Base-by-base conservation (phyloP, 2,888 invertebrate species). In the Aporophyla lueneburgensis region DNA sequence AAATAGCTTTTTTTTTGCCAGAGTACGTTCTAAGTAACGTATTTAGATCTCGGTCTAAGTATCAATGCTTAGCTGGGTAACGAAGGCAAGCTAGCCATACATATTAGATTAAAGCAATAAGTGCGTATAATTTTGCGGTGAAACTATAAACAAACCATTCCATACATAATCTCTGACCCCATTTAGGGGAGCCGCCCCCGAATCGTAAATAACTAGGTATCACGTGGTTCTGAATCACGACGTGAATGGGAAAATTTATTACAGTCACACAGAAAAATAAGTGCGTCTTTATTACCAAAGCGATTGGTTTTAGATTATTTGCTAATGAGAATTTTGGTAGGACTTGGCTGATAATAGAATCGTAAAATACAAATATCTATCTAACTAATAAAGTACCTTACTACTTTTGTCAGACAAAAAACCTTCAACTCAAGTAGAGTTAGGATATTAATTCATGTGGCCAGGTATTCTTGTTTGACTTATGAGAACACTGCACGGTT, bases 151-250 rank as follows among this genome's bases (percentile, higher is more conserved):
- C 84, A 85, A 87, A 89, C 82, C 86, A 86, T 89, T 88, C 86
- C 86, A 87, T 86, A 88, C 88, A 90, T 90, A 91, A 91, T 91
- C 89, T 88, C 87, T 90, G 89, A 90, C 90, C 91, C 70, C 78
- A 87, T 90, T 88, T 89, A 86, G 84, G 86, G 58, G 78, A 83
- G 79, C 78, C 78, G 81, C 77, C 78, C 85, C 85, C 77, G 78
- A 87, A 89, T 89, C 88, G 86, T 91, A 91, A 91, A 92, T 93
- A 88, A 91, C 86, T 86, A 84, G 83, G 84, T 85, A 91, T 91
- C 89, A 90, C 88, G 86, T 88, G 86, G 86, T 81, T 86, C 81
- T 79, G 81, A 91, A 90, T 89, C 89, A 87, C 82, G 87, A 87
- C 88, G 80, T 86, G 86, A 88, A 87, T 86, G 79, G 87, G 85